Evolutionary conservation across 92 coral and sea anemone species (phyloP), one percentile per base, ranked within the genome.

Genomic region (Parazoanthus atlanticus): DNA sequence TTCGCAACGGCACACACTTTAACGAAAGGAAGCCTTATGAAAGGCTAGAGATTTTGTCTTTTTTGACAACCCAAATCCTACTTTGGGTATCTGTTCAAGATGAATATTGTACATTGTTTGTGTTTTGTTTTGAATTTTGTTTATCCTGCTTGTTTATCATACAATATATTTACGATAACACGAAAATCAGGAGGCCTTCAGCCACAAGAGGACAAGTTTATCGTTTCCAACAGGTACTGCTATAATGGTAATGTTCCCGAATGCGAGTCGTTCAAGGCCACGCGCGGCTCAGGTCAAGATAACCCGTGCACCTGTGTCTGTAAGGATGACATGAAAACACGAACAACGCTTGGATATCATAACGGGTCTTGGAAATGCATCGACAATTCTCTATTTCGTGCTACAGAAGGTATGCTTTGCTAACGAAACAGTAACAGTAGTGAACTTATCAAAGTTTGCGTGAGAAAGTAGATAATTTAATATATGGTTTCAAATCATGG

Each of bases 141-240:
- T 32, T 15, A 17, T 32, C 41, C 64, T 17, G 16, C 33, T 46
- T 84, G 58, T 71, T 71, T 43, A 40, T 84, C 78, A 12, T 43
- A 84, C 8, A 56, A 84, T 8, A 47, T 70, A 30, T 84, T 84
- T 84, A 74, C 74, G 25, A 70, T 84, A 46, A 71, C 77, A 43
- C 49, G 87, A 43, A 69, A 70, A 26, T 43, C 79, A 0, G 87
- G 78, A 19, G 38, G 41, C 5, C 16, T 46, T 72, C 69, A 70
- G 79, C 87, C 36, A 41, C 38, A 11, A 69, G 78, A 17, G 40
- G 87, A 84, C 30, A 32, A 15, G 38, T 84, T 84, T 71, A 84
- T 30, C 26, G 78, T 84, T 46, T 47, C 87, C 28, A 71, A 28
- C 40, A 41, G 33, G 0, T 84, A 69, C 56, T 84, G 87, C 40